Evolutionary conservation across 2,888 invertebrate species (phyloP), one percentile per base, ranked within the genome.

Genomic region (Parnassius apollo): DNA sequence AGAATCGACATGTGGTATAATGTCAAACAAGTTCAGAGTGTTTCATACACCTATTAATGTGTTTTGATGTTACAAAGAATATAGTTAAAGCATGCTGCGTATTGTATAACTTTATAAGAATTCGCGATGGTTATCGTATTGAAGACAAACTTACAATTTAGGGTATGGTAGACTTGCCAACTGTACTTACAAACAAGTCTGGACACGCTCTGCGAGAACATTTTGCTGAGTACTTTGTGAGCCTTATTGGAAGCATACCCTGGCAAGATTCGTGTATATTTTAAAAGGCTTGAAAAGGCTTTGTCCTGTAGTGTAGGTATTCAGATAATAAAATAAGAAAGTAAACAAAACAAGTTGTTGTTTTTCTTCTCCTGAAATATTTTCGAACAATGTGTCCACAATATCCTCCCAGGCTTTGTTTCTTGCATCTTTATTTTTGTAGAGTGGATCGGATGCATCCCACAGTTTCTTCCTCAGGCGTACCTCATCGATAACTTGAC

Each of bases 11-110:
- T 68, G 66, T 65, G 66, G 72, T 57, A 72, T 72, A 64, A 70
- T 76, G 72, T 69, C 71, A 61, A 75, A 75, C 68, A 75, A 75
- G 55, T 75, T 72, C 67, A 68, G 71, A 74, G 68, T 70, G 61
- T 75, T 71, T 68, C 73, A 71, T 68, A 12, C 25, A 25, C 25
- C 25, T 44, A 69, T 72, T 53, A 68, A 66, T 68, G 70, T 67
- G 44, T 67, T 68, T 70, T 61, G 35, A 67, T 62, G 58, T 67
- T 65, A 25, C 70, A 67, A 70, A 66, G 62, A 71, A 70, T 45
- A 72, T 73, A 48, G 69, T 72, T 49, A 69, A 71, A 70, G 69
- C 69, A 67, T 70, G 69, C 62, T 69, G 67, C 61, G 56, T 66
- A 55, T 68, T 72, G 61, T 64, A 69, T 64, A 70, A 70, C 42